Percentiles rank a stretch among this genome's conserved stretches.
Conservation (phyloP, 2,888 invertebrate genomes). For the Dendrolimus pini region DNA sequence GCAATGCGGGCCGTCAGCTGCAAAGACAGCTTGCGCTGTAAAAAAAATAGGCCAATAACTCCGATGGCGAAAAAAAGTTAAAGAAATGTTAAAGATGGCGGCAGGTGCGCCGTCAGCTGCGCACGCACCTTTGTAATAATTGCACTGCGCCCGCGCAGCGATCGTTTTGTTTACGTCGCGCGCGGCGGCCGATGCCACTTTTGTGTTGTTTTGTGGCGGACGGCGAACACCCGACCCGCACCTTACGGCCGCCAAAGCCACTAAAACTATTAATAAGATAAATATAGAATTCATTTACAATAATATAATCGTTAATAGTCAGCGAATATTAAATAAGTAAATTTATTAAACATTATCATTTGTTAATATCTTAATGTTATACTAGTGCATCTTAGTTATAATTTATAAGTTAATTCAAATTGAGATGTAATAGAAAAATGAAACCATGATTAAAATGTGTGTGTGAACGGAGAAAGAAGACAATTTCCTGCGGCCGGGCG, state of each 20-base stretch:
- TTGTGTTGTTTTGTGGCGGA: slow-evolving; percentile 35
- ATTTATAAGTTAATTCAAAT: too few species aligned
- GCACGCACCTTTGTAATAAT: slow-evolving; percentile 69
- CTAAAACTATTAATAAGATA: too few species aligned
- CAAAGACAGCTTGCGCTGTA: slow-evolving; percentile 68
- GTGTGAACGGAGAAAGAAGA: too few species aligned
- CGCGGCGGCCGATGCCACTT: slow-evolving; percentile 29
- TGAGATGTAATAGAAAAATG: too few species aligned
- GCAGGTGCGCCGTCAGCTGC: slow-evolving; percentile 72
- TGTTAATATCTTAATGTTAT: too few species aligned
- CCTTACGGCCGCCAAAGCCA: slow-evolving; percentile 6
- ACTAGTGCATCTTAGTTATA: too few species aligned
- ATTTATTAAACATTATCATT: too few species aligned
- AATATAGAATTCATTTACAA: too few species aligned
- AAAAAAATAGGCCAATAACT: slow-evolving; percentile 74
- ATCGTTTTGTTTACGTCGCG: slow-evolving; percentile 50
- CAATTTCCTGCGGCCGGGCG: too few species aligned
- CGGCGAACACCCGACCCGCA: slow-evolving; percentile 17
- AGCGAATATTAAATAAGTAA: too few species aligned
- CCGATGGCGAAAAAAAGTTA: slow-evolving; percentile 67
- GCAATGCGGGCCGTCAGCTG: slow-evolving; percentile 47
- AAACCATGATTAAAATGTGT: too few species aligned
- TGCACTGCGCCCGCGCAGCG: slow-evolving; percentile 45
- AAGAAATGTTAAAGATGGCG: slow-evolving; percentile 70
- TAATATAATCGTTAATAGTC: too few species aligned